These are phyloP conservation scores for Margaritifera margaritifera DNA, from an alignment of 2,888 invertebrate genomes.

Conservation along the genomic window DNA sequence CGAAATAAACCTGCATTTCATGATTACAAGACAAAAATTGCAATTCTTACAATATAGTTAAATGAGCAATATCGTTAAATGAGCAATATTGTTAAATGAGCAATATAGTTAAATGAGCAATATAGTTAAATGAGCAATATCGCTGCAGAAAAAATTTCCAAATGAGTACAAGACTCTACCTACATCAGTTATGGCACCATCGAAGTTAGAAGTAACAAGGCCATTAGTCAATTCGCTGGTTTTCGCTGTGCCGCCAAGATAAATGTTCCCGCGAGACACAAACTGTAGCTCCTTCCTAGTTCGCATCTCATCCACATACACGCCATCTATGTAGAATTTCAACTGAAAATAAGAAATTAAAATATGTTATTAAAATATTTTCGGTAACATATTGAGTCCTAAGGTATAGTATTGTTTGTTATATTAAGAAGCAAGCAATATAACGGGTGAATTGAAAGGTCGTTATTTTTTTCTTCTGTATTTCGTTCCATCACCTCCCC, in stretches of 20 bases:
- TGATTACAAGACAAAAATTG: no score
- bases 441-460: no score
- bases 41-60: no score
- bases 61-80: not conserved
- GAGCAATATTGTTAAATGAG: not conserved
- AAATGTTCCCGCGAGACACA: slow-evolving; percentile 49
- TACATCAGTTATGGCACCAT: slow-evolving; percentile 65
- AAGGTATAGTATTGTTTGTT: no score
- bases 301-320: slow-evolving; percentile 31
- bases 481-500: no score
- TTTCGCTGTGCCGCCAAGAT: slow-evolving; percentile 58
- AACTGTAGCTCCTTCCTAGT: slow-evolving; percentile 44
- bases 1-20: no score
- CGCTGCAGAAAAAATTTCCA: not conserved
- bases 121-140: no score
- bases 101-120: no score
- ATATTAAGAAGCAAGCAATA: no score
- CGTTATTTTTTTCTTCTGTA: no score
- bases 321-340: slow-evolving; percentile 56
- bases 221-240: slow-evolving; percentile 44
- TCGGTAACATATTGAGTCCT: no score
- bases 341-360: slow-evolving; percentile 36
- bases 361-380: no score
- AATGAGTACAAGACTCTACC: slow-evolving; percentile 9
- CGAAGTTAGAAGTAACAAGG: slow-evolving; percentile 46